These are phyloP conservation scores for Aelia acuminata DNA, from an alignment of 2,888 invertebrate species.

Conservation along the genomic window DNA sequence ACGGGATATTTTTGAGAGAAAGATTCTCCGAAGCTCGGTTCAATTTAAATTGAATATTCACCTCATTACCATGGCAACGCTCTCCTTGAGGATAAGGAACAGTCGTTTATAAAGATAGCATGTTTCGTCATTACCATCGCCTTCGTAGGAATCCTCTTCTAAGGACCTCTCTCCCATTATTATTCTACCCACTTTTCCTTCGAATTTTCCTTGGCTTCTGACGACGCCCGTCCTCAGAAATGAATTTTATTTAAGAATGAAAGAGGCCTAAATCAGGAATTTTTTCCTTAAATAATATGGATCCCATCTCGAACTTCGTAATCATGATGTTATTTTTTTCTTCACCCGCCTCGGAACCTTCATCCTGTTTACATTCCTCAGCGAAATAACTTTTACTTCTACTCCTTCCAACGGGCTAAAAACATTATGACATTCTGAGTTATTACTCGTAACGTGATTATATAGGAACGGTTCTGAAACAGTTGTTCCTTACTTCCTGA, in stretches of 20 bases:
- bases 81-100: not conserved
- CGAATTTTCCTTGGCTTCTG: not conserved
- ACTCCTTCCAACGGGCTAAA: too few species aligned
- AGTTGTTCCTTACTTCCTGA: too few species aligned
- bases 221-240: not conserved
- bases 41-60: not conserved
- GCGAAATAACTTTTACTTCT: too few species aligned
- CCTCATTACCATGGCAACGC: not conserved
- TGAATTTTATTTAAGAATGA: not conserved
- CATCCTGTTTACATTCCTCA: too few species aligned
- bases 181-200: not conserved
- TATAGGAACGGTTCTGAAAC: too few species aligned
- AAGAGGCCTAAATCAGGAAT: not conserved
- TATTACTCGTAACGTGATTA: too few species aligned
- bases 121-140: not conserved
- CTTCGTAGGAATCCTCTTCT: not conserved
- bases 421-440: too few species aligned
- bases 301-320: too few species aligned
- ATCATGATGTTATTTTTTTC: not conserved
- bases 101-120: constrained; percentile 10
- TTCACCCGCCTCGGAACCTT: too few species aligned
- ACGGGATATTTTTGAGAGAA: not conserved
- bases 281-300: not conserved
- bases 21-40: not conserved
- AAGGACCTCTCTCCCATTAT: not conserved